These are phyloP conservation scores for Bradypodion ventrale DNA, from an alignment of 2,797 vertebrate genomes.

Conservation along the genomic window DNA sequence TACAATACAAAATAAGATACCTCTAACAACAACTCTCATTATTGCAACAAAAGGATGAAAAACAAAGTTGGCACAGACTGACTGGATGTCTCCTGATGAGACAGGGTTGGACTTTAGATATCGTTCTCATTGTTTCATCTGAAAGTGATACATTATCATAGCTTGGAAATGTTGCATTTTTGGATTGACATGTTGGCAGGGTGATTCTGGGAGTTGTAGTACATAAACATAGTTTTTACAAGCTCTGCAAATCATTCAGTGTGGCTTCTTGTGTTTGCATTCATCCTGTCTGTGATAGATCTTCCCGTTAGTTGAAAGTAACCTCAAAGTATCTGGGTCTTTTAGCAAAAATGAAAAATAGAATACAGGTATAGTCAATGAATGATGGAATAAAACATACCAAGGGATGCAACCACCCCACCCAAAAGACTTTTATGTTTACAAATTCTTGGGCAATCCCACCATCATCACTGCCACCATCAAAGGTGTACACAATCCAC, in stretches of 20 bases:
- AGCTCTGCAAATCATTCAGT: neutral
- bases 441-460: no score
- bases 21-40: neutral
- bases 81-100: neutral
- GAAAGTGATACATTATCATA: neutral
- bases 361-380: neutral
- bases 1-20: neutral
- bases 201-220: no score
- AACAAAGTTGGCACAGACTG: neutral
- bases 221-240: no score
- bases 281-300: neutral
- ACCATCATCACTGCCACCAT: no score
- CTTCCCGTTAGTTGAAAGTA: neutral
- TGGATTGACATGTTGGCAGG: no score
- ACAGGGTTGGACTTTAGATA: neutral
- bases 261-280: neutral
- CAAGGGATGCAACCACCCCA: neutral
- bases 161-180: no score
- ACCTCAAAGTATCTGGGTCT: neutral
- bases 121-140: neutral
- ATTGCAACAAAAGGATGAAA: neutral
- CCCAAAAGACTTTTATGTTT: no score
- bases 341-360: neutral
- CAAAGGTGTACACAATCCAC: no score
- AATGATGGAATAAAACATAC: conserved; percentile 13